These are phyloP conservation scores for Xylota segnis DNA, from an alignment of 2,888 invertebrate species.

Conservation along the genomic window DNA sequence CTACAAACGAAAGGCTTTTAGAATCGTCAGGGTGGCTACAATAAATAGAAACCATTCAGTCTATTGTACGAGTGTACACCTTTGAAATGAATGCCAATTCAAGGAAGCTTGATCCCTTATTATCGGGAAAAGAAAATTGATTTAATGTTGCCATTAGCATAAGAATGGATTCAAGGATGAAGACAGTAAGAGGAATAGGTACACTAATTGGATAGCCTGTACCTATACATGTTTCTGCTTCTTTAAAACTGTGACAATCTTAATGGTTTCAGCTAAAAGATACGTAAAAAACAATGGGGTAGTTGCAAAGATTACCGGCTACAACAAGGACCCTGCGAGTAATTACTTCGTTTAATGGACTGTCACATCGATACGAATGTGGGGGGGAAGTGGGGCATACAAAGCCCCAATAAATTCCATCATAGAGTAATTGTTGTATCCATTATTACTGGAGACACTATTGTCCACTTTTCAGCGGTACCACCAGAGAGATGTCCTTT, in stretches of 20 bases:
- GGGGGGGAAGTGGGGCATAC: conserved; percentile 9
- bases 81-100: conserved; percentile 32
- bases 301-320: not conserved
- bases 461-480: conserved; percentile 44
- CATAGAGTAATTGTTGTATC: conserved; percentile 17
- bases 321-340: not conserved
- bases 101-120: conserved; percentile 28
- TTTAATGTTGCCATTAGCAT: conserved; percentile 23
- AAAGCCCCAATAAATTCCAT: conserved; percentile 12
- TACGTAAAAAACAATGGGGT: not conserved
- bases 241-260: too few species aligned
- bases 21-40: not conserved
- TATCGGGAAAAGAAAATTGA: conserved; percentile 10
- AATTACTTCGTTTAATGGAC: conserved; percentile 46
- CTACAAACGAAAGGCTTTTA: conserved; percentile 15
- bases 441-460: conserved; percentile 16
- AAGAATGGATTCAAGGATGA: conserved; percentile 14
- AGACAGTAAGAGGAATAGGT: not conserved
- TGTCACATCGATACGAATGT: conserved; percentile 39
- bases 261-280: too few species aligned
- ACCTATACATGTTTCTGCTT: too few species aligned
- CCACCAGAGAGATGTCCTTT: conserved; percentile 42
- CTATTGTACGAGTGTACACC: not conserved
- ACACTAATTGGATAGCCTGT: not conserved
- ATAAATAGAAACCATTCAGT: conserved; percentile 5